Evolutionary conservation across 2,113 vertebrate species (phyloP).

Genomic region (Pteronura brasiliensis): DNA sequence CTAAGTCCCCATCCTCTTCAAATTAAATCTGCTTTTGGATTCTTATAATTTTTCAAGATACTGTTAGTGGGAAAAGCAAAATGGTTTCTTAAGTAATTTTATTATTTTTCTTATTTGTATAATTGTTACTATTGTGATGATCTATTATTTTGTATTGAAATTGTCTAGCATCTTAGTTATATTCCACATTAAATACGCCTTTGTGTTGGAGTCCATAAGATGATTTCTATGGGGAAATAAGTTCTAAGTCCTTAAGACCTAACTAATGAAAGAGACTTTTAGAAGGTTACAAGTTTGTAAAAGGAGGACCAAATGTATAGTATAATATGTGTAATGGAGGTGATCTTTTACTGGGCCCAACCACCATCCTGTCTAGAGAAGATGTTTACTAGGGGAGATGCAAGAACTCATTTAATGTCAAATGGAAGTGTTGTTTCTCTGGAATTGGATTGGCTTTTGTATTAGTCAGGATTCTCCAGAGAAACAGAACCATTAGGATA

Average conservation of each 20-base stretch:
- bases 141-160: not conserved
- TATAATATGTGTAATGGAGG: not conserved
- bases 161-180: not conserved
- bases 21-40: not conserved
- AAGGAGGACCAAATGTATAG: not conserved
- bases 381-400: not conserved
- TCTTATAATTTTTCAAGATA: not conserved
- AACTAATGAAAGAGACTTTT: not conserved
- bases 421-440: not conserved
- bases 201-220: not conserved
- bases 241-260: not conserved
- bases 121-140: not conserved
- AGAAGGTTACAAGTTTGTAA: not conserved
- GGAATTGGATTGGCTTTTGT: not conserved
- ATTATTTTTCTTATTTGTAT: not conserved
- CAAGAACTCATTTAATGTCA: not conserved
- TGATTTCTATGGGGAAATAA: not conserved
- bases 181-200: not conserved
- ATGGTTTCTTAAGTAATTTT: not conserved
- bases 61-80: not conserved
- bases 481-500: not conserved
- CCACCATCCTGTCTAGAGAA: not conserved
- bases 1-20: not conserved
- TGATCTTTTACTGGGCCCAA: not conserved
- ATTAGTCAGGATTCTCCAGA: not conserved